Evolutionary conservation across 2,888 invertebrate genomes (phyloP), one percentile per base, ranked within the genome.

Genomic region (Drosophila rellima): DNA sequence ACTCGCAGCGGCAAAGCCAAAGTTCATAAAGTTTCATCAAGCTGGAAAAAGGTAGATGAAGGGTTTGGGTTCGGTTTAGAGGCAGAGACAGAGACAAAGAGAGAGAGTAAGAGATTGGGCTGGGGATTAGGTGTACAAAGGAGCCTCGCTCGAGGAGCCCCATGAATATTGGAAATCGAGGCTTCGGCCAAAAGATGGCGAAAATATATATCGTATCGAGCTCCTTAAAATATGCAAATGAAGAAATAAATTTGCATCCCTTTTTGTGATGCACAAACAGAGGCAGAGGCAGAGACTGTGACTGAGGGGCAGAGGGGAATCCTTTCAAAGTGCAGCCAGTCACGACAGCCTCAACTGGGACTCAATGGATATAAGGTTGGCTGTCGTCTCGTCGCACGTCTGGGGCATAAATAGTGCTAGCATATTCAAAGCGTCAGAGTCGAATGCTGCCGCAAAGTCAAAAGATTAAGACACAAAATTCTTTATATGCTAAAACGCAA

Each of bases 221-320:
- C 91, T 92, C 89, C 92, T 91, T 92, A 92, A 92, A 92, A 92
- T 92, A 92, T 92, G 92, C 91, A 92, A 92, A 92, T 92, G 91
- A 92, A 92, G 92, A 92, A 91, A 92, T 92, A 92, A 92, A 92
- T 92, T 91, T 92, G 81, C 88, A 89, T 91, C 88, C 89, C 90
- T 88, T 90, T 86, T 82, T 80, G 71, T 70, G 62, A 62, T 67
- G 75, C 74, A 72, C 77, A 63, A 63, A 70, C 54, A 66, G 52
- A 37, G 45, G 7, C 26, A 7, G 26, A 26, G 55, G 61, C 64
- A 66, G 64, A 69, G 65, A 59, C 69, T 47, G 48, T 18, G 18
- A 54, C 40, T 45, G 11, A 4, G 23, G 6, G 13, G 15, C 26
- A 17, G 50, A 18, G 50, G 10, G 17, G 17, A 39, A 70, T 72